Percentiles rank a stretch among this genome's conserved stretches.
Conservation (phyloP, 2,888 invertebrate species). For the Erebia ligea region DNA sequence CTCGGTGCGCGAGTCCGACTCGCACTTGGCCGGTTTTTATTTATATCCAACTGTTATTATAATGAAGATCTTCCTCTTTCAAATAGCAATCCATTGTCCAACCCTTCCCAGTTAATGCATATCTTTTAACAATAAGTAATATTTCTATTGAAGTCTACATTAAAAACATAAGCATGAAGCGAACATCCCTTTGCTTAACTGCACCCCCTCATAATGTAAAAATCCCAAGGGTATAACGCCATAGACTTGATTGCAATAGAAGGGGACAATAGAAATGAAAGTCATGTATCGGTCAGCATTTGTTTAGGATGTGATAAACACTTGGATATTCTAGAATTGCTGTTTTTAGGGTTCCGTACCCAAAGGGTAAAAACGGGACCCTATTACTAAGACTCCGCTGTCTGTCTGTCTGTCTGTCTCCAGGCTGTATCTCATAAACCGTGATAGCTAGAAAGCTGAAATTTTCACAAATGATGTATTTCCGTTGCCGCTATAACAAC, state of each 20-base stretch:
- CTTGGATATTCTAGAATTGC: not conserved
- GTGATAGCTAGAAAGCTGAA: no score
- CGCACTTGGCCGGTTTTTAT: no score
- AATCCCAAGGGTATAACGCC: conserved; percentile 57
- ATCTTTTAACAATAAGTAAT: conserved; percentile 38
- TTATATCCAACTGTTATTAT: conserved; percentile 18
- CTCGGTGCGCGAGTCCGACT: no score
- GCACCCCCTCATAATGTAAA: conserved; percentile 49
- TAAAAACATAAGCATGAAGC: conserved; percentile 65
- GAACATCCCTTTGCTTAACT: conserved; percentile 52
- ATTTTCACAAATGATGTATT: no score
- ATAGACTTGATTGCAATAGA: conserved; percentile 53
- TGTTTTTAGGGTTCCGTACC: no score
- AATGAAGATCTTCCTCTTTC: conserved; percentile 17
- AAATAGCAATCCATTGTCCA: conserved; percentile 34
- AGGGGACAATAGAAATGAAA: conserved; percentile 45
- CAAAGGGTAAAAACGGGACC: no score
- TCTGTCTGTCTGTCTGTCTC: no score
- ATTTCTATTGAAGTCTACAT: conserved; percentile 53
- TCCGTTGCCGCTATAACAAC: no score
- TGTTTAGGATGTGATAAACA: not conserved
- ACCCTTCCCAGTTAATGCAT: conserved; percentile 35
- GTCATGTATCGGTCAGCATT: conserved; percentile 40
- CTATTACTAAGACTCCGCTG: no score
- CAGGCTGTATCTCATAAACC: no score